Percentiles rank a stretch among this genome's conserved stretches.
These are phyloP conservation scores for Dromas ardeola DNA, from an alignment of 2,113 vertebrate genomes.

Conservation along the genomic window DNA sequence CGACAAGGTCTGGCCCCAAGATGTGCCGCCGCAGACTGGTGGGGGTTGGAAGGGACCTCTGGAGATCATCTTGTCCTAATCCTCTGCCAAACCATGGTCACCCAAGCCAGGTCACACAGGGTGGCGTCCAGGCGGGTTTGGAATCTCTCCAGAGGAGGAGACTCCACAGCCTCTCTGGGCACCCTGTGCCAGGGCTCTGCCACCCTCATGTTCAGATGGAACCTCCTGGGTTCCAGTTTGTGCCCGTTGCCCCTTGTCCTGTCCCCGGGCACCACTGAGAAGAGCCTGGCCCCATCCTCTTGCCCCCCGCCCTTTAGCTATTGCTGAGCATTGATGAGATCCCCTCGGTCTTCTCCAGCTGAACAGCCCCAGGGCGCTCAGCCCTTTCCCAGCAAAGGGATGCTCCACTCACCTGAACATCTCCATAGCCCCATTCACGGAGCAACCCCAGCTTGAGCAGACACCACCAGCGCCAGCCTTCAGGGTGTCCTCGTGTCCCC, in stretches of 20 bases:
- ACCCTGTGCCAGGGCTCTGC: neutral
- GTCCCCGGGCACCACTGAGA: neutral
- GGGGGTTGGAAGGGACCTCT: neutral
- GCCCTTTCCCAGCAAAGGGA: neutral
- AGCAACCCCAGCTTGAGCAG: neutral
- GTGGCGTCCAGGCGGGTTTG: neutral
- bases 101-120: neutral
- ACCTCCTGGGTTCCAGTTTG: neutral
- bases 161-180: neutral
- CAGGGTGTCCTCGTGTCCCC: accelerated
- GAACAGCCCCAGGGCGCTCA: neutral
- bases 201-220: neutral
- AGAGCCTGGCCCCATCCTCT: neutral
- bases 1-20: accelerated
- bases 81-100: neutral
- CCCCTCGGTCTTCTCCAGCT: neutral
- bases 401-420: neutral
- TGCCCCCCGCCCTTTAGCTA: neutral
- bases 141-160: neutral
- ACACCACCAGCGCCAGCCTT: accelerated
- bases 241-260: neutral
- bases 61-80: neutral
- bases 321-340: neutral
- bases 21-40: accelerated
- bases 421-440: neutral